Percentiles rank a stretch among this genome's conserved stretches.
Evolutionary conservation across 2,113 vertebrate genomes (phyloP).

Genomic region (Pseudopipra pipra): DNA sequence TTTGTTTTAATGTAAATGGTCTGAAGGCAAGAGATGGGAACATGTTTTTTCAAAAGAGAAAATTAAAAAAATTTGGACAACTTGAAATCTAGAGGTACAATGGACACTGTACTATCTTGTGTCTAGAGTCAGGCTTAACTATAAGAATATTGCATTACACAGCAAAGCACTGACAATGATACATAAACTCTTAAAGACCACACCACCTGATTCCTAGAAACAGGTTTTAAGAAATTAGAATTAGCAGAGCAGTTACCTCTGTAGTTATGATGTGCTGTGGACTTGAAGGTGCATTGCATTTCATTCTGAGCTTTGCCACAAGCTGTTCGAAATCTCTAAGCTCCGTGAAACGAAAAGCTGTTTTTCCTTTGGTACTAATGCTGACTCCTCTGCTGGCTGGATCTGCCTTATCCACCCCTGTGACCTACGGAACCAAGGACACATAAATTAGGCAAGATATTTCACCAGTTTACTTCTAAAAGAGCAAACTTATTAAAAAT

Average conservation of each 20-base stretch:
- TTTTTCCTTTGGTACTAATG: slow-evolving; percentile 88
- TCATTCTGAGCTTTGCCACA: slow-evolving; percentile 81
- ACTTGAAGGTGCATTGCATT: slow-evolving; percentile 77
- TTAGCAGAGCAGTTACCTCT: slow-evolving; percentile 78
- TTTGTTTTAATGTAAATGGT: not conserved
- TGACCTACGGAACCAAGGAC: slow-evolving; percentile 71
- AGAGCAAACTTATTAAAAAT: not conserved
- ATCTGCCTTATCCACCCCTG: slow-evolving; percentile 84
- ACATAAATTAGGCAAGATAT: not conserved
- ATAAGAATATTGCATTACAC: not conserved
- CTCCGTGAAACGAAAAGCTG: slow-evolving; percentile 90
- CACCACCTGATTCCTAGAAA: not conserved
- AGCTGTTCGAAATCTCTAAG: slow-evolving; percentile 87
- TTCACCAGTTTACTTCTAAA: not conserved
- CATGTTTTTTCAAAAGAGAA: not conserved
- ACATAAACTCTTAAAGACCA: not conserved
- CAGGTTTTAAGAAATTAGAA: not conserved
- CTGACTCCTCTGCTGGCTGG: slow-evolving; percentile 80
- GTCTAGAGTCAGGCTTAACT: not conserved
- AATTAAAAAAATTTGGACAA: not conserved
- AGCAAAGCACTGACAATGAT: not conserved
- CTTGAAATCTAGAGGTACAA: not conserved
- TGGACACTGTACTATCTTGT: not conserved
- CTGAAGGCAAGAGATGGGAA: not conserved
- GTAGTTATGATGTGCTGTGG: slow-evolving; percentile 74